phyloP scores from a whole-genome alignment of 1,140 invertebrate genomes.

The Anagrus nilaparvatae region DNA sequence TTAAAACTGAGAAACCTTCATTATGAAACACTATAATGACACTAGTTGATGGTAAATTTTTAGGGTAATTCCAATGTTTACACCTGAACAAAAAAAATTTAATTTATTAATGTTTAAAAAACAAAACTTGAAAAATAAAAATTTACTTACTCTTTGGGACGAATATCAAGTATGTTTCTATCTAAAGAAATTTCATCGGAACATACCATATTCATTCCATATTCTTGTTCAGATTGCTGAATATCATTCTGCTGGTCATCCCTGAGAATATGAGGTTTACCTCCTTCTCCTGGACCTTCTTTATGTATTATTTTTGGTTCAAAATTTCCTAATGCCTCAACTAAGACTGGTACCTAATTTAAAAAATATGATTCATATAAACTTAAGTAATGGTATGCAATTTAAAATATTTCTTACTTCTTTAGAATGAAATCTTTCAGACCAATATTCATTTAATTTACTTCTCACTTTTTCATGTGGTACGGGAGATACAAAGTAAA shows the following conservation, averaged over 20 bases:
- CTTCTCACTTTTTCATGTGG: slow-evolving; percentile 21
- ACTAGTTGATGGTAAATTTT: slow-evolving; percentile 77
- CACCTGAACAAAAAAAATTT: slow-evolving; percentile 50
- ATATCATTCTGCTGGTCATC: slow-evolving; percentile 68
- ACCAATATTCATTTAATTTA: slow-evolving; percentile 27
- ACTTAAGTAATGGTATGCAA: background rate
- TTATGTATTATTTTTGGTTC: slow-evolving; percentile 52
- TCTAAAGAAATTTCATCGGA: slow-evolving; percentile 84
- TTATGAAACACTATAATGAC: slow-evolving; percentile 99
- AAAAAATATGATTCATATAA: slow-evolving; percentile 3
- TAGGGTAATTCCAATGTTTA: slow-evolving; percentile 93
- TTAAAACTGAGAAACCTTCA: slow-evolving; percentile 89
- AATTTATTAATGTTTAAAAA: background rate
- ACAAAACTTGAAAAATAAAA: background rate
- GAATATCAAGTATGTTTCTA: slow-evolving; percentile 76
- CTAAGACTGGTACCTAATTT: slow-evolving; percentile 23
- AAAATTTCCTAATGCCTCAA: slow-evolving; percentile 49
- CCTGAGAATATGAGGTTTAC: slow-evolving; percentile 62
- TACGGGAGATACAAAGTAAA: slow-evolving; percentile 9
- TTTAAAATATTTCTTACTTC: slow-evolving; percentile 18
- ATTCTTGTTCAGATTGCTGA: slow-evolving; percentile 68
- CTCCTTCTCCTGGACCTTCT: slow-evolving; percentile 74
- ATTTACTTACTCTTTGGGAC: slow-evolving; percentile 62
- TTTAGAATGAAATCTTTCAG: slow-evolving; percentile 23
- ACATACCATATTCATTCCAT: slow-evolving; percentile 95